A percentile compares a stretch with the other conserved stretches of the same genome.
Conservation (phyloP, 2,888 invertebrate species). For the Drosophila cyrtoloma region DNA sequence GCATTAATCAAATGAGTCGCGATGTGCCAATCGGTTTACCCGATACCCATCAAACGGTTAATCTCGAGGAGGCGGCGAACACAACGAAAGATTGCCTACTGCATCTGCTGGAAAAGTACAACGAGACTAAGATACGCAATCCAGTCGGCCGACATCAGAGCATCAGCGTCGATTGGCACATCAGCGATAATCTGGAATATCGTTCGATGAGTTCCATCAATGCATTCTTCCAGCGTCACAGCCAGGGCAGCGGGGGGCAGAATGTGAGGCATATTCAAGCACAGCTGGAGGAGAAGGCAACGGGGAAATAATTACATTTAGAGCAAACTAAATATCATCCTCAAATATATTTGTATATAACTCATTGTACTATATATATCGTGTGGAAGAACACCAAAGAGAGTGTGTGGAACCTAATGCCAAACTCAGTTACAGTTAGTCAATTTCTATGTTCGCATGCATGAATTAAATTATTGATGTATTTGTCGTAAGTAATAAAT, state of each 20-base stretch:
- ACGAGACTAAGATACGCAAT: slow-evolving; percentile 86
- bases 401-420: slow-evolving; percentile 14
- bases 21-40: slow-evolving; percentile 90
- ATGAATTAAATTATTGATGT: slow-evolving; percentile 61
- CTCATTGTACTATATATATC: slow-evolving; percentile 34
- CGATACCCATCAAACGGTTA: slow-evolving; percentile 87
- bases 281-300: slow-evolving; percentile 83
- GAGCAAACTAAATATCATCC: not conserved
- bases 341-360: slow-evolving; percentile 34
- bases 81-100: slow-evolving; percentile 91
- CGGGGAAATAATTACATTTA: slow-evolving; percentile 61
- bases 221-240: slow-evolving; percentile 90
- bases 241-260: slow-evolving; percentile 80
- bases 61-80: slow-evolving; percentile 87
- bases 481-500: slow-evolving; percentile 67
- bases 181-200: slow-evolving; percentile 90
- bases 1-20: slow-evolving; percentile 89
- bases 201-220: slow-evolving; percentile 93
- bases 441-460: slow-evolving; percentile 50
- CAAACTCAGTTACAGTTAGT: slow-evolving; percentile 47
- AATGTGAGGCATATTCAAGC: slow-evolving; percentile 83
- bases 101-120: slow-evolving; percentile 91
- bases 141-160: slow-evolving; percentile 89
- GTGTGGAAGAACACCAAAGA: slow-evolving; percentile 1
- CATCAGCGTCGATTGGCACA: slow-evolving; percentile 91